These are phyloP conservation scores for Actenoides lindsayi DNA, from an alignment of 2,113 vertebrate genomes.

Conservation along the genomic window DNA sequence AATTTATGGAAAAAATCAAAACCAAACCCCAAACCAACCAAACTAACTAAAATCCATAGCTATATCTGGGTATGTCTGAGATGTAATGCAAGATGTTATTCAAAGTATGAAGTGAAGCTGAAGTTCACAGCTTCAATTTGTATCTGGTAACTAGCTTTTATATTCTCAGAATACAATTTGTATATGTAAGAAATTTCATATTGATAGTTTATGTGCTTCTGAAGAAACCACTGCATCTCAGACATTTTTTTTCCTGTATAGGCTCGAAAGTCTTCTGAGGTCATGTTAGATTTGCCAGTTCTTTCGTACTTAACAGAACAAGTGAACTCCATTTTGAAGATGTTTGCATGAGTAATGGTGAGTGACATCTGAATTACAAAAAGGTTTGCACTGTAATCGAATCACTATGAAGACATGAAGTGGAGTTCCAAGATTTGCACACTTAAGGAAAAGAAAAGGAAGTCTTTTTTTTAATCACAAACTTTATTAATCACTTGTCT, in stretches of 20 bases:
- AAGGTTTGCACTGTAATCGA: not conserved
- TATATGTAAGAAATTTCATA: not conserved
- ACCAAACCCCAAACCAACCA: not conserved
- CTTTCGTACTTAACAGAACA: constrained; percentile 13
- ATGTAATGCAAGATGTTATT: not conserved
- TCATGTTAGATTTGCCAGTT: not conserved
- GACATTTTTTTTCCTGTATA: not conserved
- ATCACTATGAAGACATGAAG: not conserved
- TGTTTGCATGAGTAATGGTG: not conserved
- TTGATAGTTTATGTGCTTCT: not conserved
- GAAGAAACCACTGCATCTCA: not conserved
- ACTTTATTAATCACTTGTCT: constrained; percentile 79
- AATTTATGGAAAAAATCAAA: not conserved
- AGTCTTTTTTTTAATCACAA: constrained; percentile 50
- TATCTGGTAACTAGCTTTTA: not conserved
- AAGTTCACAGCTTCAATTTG: not conserved
- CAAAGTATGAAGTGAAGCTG: not conserved
- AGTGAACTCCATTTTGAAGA: constrained; percentile 22
- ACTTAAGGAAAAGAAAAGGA: constrained; percentile 49
- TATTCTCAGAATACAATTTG: not conserved
- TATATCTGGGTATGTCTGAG: not conserved
- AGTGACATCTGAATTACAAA: constrained; percentile 47
- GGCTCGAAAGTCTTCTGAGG: not conserved
- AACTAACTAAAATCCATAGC: not conserved
- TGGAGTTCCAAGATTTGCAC: constrained; percentile 37